Evolutionary conservation across 2,113 vertebrate genomes (phyloP).

Genomic region (Rhinichthys klamathensis): DNA sequence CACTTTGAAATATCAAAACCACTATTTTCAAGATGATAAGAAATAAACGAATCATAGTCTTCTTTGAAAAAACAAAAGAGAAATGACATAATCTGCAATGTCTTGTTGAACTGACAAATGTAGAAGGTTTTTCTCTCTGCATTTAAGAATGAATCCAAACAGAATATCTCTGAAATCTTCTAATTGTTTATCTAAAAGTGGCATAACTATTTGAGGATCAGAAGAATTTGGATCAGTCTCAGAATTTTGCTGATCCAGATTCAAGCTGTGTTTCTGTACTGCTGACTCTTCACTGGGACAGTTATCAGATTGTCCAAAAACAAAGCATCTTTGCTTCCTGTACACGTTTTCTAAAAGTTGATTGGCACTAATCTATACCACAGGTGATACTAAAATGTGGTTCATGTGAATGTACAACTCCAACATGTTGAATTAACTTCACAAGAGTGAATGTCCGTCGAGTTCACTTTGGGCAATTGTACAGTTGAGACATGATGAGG

Average conservation of each 20-base stretch:
- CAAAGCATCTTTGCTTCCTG: not conserved
- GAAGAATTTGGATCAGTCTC: not conserved
- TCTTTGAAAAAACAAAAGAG: conserved; percentile 4
- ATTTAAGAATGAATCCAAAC: conserved; percentile 40
- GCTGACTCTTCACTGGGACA: too few species aligned
- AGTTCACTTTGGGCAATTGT: not conserved
- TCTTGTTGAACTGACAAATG: conserved; percentile 36
- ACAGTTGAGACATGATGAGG: too few species aligned
- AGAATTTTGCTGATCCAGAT: not conserved
- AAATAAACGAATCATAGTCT: not conserved
- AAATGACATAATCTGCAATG: conserved; percentile 3
- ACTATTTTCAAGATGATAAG: too few species aligned
- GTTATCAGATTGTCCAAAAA: not conserved
- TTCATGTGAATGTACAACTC: not conserved
- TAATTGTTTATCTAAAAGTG: conserved; percentile 27
- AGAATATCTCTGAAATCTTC: conserved; percentile 27
- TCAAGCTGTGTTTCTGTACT: not conserved
- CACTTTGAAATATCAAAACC: not conserved
- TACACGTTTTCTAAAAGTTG: too few species aligned
- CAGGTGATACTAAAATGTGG: conserved; percentile 26
- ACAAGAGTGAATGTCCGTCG: not conserved
- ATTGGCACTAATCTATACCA: not conserved
- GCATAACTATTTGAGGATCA: not conserved
- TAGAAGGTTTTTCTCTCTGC: conserved; percentile 35
- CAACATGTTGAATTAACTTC: conserved; percentile 15